Conservation (phyloP, 2,113 vertebrate genomes). For the Helogale parvula region DNA sequence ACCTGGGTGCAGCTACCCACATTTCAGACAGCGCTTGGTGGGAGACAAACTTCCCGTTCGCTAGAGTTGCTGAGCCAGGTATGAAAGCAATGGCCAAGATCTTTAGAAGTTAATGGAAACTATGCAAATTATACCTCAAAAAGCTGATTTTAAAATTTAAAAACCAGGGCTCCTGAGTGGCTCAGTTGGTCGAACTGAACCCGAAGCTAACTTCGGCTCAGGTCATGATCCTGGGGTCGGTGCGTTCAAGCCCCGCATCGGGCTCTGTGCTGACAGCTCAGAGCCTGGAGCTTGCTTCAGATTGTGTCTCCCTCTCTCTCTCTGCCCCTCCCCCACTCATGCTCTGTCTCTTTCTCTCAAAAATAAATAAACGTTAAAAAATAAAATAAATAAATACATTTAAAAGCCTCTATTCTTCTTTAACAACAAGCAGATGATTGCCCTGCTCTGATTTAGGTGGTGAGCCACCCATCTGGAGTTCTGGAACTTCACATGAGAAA, state of each 20-base stretch:
- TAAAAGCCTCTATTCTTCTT: neutral
- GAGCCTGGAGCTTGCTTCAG: too few relatives aligned
- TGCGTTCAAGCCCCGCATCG: too few relatives aligned
- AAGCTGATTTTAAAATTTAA: neutral
- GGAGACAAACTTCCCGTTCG: neutral
- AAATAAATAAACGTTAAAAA: too few relatives aligned
- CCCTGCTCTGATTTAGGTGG: conserved; percentile 80
- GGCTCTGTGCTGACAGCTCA: too few relatives aligned
- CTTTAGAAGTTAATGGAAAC: neutral
- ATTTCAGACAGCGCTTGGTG: neutral
- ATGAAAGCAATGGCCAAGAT: neutral
- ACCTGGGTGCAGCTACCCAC: neutral
- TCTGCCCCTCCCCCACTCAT: too few relatives aligned
- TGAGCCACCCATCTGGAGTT: conserved; percentile 86
- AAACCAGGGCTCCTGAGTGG: too few relatives aligned
- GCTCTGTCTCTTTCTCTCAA: too few relatives aligned
- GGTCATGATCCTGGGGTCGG: too few relatives aligned
- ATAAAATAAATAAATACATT: neutral
- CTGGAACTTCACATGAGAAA: conserved; percentile 90
- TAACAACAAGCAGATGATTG: neutral
- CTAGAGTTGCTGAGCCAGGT: neutral
- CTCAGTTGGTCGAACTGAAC: too few relatives aligned
- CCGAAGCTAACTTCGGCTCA: too few relatives aligned
- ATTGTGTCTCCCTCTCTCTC: too few relatives aligned
- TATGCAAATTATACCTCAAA: neutral